Conservation (phyloP, 23 tunicate species). For the Botrylloides violaceus region DNA sequence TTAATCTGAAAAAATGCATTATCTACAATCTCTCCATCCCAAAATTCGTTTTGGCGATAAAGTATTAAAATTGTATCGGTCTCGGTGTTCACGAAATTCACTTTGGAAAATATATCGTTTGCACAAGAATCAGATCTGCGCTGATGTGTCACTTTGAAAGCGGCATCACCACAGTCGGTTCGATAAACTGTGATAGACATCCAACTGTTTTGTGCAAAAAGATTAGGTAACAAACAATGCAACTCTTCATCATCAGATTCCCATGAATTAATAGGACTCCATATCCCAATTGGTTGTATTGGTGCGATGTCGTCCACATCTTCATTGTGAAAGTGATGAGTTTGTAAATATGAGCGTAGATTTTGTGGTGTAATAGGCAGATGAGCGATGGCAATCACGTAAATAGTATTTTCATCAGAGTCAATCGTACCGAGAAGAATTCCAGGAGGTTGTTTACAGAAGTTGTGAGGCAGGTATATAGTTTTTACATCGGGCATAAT, state of each 20-base stretch:
- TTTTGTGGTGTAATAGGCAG: constrained; percentile 6
- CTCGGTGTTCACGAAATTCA: not conserved
- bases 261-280: not conserved
- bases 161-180: not conserved
- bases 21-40: constrained; percentile 2
- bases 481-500: not conserved
- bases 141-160: not conserved
- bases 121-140: not conserved
- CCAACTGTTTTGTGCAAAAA: constrained; percentile 8
- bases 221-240: not conserved
- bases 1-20: not conserved
- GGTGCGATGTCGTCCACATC: too few relatives aligned
- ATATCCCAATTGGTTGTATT: constrained; percentile 7
- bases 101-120: not conserved
- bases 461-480: not conserved
- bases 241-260: constrained; percentile 1
- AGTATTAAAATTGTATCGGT: not conserved
- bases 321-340: not conserved
- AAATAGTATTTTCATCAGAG: not conserved
- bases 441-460: constrained; percentile 2
- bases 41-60: constrained; percentile 16
- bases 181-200: not conserved
- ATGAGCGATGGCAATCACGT: constrained; percentile 13
- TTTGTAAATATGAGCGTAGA: not conserved
- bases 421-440: not conserved